Conservation (phyloP, 2,113 vertebrate genomes). For the Poeciliopsis turrubarensis region DNA sequence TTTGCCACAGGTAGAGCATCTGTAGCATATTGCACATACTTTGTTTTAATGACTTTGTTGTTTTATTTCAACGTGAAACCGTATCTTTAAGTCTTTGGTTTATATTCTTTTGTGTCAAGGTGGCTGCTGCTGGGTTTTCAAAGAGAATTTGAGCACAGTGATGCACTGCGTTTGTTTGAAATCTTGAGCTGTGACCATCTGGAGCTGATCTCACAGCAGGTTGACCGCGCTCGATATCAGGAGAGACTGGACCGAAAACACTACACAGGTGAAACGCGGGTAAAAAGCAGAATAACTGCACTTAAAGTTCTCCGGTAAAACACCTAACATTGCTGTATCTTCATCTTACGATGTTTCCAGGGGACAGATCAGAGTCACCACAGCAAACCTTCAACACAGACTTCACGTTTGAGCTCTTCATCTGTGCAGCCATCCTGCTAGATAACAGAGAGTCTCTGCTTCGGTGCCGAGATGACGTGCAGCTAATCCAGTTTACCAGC, state of each 20-base stretch:
- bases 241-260: slow-evolving; percentile 72
- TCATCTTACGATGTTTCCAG: slow-evolving; percentile 48
- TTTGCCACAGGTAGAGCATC: slow-evolving; percentile 80
- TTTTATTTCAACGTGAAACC: background rate
- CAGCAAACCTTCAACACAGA: slow-evolving; percentile 74
- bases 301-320: background rate
- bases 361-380: slow-evolving; percentile 53
- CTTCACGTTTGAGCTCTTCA: slow-evolving; percentile 85
- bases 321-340: background rate
- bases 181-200: slow-evolving; percentile 83
- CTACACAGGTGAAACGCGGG: slow-evolving; percentile 64
- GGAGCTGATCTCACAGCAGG: slow-evolving; percentile 81
- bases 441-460: slow-evolving; percentile 78
- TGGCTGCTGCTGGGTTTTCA: slow-evolving; percentile 87
- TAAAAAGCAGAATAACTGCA: background rate
- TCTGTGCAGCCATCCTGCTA: slow-evolving; percentile 82
- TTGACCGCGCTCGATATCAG: slow-evolving; percentile 74
- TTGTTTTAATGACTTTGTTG: background rate
- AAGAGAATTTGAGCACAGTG: slow-evolving; percentile 82
- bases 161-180: slow-evolving; percentile 84
- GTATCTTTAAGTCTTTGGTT: background rate
- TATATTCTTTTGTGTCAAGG: slow-evolving; percentile 50
- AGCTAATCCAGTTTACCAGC: slow-evolving; percentile 82
- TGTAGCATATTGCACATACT: background rate
- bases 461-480: slow-evolving; percentile 74